Evolutionary conservation across 2,113 vertebrate genomes (phyloP).

Genomic region (Daboia siamensis): DNA sequence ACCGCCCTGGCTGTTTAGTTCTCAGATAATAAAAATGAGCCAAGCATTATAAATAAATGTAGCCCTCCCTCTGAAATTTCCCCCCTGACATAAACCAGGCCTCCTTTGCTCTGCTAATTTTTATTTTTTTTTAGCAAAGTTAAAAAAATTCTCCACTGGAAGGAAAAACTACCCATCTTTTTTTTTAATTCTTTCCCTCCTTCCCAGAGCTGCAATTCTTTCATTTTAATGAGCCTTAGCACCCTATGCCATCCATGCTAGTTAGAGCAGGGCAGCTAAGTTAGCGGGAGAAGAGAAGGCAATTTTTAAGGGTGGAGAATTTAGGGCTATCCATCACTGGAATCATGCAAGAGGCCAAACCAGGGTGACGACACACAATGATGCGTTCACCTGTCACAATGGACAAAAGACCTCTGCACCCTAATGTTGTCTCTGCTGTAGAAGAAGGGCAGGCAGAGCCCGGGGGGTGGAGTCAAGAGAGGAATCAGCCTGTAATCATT

Average conservation of each 20-base stretch:
- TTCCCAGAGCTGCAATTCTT: conserved; percentile 36
- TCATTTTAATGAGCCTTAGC: conserved; percentile 45
- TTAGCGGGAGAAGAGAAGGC: background rate
- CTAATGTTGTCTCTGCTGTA: background rate
- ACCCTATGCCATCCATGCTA: background rate
- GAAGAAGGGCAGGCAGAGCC: too few relatives aligned
- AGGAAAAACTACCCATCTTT: conserved; percentile 7
- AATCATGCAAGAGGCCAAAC: background rate
- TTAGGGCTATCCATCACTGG: background rate
- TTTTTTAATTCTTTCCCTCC: background rate
- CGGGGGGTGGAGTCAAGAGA: too few relatives aligned
- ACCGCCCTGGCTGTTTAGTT: background rate
- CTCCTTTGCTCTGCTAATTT: background rate
- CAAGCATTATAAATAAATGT: conserved; percentile 13
- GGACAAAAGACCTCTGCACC: background rate
- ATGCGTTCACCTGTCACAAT: background rate
- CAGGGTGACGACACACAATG: background rate
- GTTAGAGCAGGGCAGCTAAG: background rate
- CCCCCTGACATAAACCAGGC: conserved; percentile 1
- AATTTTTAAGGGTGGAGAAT: background rate
- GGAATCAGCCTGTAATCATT: too few relatives aligned
- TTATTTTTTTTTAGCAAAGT: conserved; percentile 40
- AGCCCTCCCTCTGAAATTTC: background rate
- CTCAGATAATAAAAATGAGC: conserved; percentile 5
- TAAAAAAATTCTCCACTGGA: conserved; percentile 31